Percentiles rank a stretch among this genome's conserved stretches.
These are phyloP conservation scores for Mesembrinibis cayennensis DNA, from an alignment of 2,113 vertebrate genomes.

Conservation along the genomic window DNA sequence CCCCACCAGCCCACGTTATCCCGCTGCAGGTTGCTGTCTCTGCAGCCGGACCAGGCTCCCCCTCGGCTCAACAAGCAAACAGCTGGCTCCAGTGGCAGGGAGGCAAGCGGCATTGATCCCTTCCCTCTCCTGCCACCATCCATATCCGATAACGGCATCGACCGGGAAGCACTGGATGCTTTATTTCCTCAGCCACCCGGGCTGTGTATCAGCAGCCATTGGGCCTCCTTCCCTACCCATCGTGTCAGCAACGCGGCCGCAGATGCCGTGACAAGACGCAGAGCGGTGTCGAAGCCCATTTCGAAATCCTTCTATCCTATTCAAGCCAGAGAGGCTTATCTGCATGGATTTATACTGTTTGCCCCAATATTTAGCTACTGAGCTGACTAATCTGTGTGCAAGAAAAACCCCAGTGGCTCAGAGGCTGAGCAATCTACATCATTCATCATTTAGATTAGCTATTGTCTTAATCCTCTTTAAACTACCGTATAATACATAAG, in stretches of 20 bases:
- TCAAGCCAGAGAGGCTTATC: slow-evolving; percentile 28
- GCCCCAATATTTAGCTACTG: slow-evolving; percentile 51
- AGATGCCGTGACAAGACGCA: not conserved
- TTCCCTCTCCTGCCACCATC: not conserved
- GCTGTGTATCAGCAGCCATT: not conserved
- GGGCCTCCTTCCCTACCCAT: not conserved
- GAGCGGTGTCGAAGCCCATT: not conserved
- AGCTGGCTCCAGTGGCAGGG: not conserved
- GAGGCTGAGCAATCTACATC: slow-evolving; percentile 42
- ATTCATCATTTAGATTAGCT: slow-evolving; percentile 60
- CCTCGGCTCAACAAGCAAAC: not conserved
- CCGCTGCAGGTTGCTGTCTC: not conserved
- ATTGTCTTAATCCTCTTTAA: slow-evolving; percentile 66
- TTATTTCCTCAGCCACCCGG: not conserved
- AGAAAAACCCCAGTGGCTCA: slow-evolving; percentile 2
- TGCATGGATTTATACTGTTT: slow-evolving; percentile 57
- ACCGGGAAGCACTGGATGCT: not conserved
- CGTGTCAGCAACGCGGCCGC: accelerated
- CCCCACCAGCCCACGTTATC: accelerated
- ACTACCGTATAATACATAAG: slow-evolving; percentile 50
- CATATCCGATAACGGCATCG: not conserved
- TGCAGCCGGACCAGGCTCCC: accelerated
- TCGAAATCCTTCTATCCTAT: slow-evolving; percentile 1
- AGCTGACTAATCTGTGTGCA: slow-evolving; percentile 51
- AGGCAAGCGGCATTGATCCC: not conserved